phyloP scores from a whole-genome alignment of 2,797 vertebrate species.

The Danionella dracula region DNA sequence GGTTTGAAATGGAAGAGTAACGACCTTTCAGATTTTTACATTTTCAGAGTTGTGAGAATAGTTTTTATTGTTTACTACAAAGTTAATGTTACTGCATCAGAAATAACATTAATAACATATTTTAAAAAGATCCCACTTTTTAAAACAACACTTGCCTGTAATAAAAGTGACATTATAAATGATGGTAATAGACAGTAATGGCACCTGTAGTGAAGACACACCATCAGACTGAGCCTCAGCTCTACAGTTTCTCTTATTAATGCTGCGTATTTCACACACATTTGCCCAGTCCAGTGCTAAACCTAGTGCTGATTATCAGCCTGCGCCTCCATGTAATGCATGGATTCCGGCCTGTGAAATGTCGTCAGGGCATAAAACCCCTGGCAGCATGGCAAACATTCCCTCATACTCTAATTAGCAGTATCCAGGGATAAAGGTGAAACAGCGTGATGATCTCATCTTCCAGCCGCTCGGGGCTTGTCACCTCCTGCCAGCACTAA shows the following conservation, averaged over 20 bases:
- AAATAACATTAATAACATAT: no score
- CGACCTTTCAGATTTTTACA: not conserved
- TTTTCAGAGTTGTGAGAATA: no score
- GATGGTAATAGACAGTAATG: not conserved
- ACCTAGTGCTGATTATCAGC: conserved; percentile 30
- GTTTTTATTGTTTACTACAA: no score
- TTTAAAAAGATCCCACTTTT: no score
- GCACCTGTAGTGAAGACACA: not conserved
- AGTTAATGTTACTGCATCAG: no score
- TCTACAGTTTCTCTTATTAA: not conserved
- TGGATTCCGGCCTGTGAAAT: conserved; percentile 26
- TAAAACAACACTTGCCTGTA: no score
- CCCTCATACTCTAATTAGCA: conserved; percentile 39
- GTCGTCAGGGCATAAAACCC: conserved; percentile 27
- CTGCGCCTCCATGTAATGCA: conserved; percentile 19
- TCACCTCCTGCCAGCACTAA: conserved; percentile 34
- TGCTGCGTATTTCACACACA: not conserved
- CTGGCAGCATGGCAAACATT: conserved; percentile 29
- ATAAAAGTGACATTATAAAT: not conserved
- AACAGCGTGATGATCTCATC: conserved; percentile 42
- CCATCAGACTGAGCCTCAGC: not conserved
- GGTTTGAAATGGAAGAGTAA: not conserved
- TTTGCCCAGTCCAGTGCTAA: conserved; percentile 23
- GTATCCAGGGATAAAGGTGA: conserved; percentile 40
- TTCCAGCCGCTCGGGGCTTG: conserved; percentile 38